Conservation (phyloP, 1,140 invertebrate species). For the Neodiprion virginianus region DNA sequence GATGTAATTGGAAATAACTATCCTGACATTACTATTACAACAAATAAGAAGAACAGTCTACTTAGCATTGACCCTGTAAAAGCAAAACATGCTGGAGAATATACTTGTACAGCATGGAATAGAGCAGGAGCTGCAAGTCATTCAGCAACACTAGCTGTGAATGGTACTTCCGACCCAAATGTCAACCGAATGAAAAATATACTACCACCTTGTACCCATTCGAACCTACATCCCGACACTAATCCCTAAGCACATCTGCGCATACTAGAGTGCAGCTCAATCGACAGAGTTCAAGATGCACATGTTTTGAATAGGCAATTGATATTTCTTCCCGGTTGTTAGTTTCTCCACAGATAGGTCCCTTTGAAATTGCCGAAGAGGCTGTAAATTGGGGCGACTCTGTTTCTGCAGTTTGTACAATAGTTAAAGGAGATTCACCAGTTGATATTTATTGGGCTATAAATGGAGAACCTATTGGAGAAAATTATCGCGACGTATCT, state of each 20-base stretch:
- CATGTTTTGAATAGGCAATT: neutral
- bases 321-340: constrained; percentile 24
- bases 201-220: too few relatives aligned
- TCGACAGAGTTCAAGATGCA: neutral
- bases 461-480: constrained; percentile 47
- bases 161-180: constrained; percentile 59
- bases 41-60: constrained; percentile 65
- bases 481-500: constrained; percentile 42
- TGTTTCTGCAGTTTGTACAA: constrained; percentile 64
- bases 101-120: constrained; percentile 75
- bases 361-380: constrained; percentile 62
- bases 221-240: neutral
- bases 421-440: constrained; percentile 71
- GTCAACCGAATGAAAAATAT: neutral
- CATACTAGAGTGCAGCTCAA: neutral
- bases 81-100: constrained; percentile 72
- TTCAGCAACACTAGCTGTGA: constrained; percentile 68
- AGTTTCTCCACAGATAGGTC: constrained; percentile 62
- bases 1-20: constrained; percentile 45
- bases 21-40: constrained; percentile 53
- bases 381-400: constrained; percentile 62
- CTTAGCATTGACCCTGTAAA: constrained; percentile 76
- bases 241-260: neutral
- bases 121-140: constrained; percentile 70
- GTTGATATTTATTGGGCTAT: constrained; percentile 71